Conservation (phyloP, 2,113 vertebrate species). For the Notechis scutatus region DNA sequence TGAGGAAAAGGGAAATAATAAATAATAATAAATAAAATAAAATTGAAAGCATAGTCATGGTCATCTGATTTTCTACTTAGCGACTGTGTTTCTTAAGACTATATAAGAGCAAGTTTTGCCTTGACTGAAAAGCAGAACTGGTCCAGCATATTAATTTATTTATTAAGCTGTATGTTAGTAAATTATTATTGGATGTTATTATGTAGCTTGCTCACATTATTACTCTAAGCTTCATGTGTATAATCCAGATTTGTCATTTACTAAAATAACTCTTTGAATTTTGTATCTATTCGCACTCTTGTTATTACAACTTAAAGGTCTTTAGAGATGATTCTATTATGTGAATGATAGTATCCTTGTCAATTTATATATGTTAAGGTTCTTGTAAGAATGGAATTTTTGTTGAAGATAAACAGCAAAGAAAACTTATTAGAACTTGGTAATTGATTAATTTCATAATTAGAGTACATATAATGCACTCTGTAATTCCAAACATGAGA, state of each 20-base stretch:
- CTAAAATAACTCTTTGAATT: neutral
- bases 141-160: conserved; percentile 67
- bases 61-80: neutral
- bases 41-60: neutral
- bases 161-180: conserved; percentile 69
- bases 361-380: conserved; percentile 2
- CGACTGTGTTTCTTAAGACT: neutral
- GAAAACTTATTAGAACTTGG: conserved; percentile 5
- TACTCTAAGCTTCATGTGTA: neutral
- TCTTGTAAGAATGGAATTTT: neutral
- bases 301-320: conserved; percentile 5
- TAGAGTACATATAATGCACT: neutral
- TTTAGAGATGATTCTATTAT: conserved; percentile 19
- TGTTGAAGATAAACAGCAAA: neutral
- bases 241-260: conserved; percentile 20
- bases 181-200: conserved; percentile 45
- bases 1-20: neutral
- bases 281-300: conserved; percentile 14
- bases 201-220: conserved; percentile 30
- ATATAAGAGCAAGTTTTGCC: conserved; percentile 66
- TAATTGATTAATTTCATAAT: conserved; percentile 3
- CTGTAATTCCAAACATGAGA: neutral
- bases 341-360: conserved; percentile 8
- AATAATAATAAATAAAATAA: neutral
- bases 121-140: conserved; percentile 50